phyloP scores from a whole-genome alignment of 2,113 vertebrate genomes.

The Daboia siamensis region DNA sequence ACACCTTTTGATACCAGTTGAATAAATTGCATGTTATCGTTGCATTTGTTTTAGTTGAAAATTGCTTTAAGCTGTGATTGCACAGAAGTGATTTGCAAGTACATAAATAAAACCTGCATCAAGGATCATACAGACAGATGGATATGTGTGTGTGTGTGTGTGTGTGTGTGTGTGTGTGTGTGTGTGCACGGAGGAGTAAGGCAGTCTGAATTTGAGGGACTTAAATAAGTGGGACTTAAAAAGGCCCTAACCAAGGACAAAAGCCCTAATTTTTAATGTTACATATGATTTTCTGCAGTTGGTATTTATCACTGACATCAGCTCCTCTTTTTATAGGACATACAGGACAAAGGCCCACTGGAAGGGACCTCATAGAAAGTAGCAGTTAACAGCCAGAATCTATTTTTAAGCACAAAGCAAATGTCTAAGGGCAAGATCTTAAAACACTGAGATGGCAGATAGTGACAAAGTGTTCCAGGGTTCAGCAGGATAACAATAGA shows the following conservation, averaged over 20 bases:
- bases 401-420: slow-evolving; percentile 30
- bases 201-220: not conserved
- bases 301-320: slow-evolving; percentile 17
- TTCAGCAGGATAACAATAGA: slow-evolving; percentile 9
- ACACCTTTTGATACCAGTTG: not conserved
- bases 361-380: slow-evolving; percentile 4
- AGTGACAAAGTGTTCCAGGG: slow-evolving; percentile 17
- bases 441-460: slow-evolving; percentile 19
- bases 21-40: not conserved
- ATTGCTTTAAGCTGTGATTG: not conserved
- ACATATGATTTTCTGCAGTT: not conserved
- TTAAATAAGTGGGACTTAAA: not conserved
- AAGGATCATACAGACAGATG: not conserved
- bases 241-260: not conserved
- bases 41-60: not conserved
- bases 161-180: not conserved
- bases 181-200: not conserved
- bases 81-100: not conserved
- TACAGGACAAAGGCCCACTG: slow-evolving; percentile 10
- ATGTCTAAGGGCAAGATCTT: slow-evolving; percentile 1
- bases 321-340: slow-evolving; percentile 21
- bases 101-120: not conserved
- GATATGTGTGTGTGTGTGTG: not conserved
- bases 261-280: not conserved
- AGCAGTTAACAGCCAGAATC: not conserved